Evolutionary conservation across 2,113 vertebrate species (phyloP), one percentile per base, ranked within the genome.

Genomic region (Myotis davidii): DNA sequence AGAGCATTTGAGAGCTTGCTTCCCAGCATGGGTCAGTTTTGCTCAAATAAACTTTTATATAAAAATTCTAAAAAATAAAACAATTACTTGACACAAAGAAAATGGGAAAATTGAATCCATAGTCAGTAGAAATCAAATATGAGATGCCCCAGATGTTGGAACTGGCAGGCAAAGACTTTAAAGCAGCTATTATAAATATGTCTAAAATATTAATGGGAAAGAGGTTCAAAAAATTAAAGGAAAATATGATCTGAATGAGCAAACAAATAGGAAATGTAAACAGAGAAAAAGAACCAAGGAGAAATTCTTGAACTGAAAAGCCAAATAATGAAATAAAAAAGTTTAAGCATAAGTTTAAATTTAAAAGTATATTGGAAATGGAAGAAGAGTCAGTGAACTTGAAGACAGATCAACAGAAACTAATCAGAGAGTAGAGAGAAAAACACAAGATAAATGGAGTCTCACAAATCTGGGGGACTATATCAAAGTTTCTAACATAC

Each of bases 301-400:
- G 34, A 77, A 89, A 82, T 84, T 92, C 69, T 61, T 65, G 34
- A 94, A 52, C 65, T 94, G 56, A 85, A 94, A 91, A 72, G 77
- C 8, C 87, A 91, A 83, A 88, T 37, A 72, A 72, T 39, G 32
- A 84, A 82, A 83, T 83, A 90, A 84, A 94, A 96, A 88, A 56
- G 10, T 70, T 94, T 32, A 88, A 18, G 39, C 8, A n/a, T 79
- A 88, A 18, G n/a, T 10, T 27, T 79, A 65, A 89, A 17, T 87
- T 84, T 70, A 77, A 86, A 17, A 81, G n/a, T 52, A 59, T 67
- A 90, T 42, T 81, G 59, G 67, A 90, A 76, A 56, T 18, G 32
- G 48, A 6, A 94, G 50, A 82, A 77, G 27, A 48, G n/a, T 37
- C 45, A 78, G 21, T 73, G 14, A 92, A 85, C 27, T 42, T 85